Evolutionary conservation across 2,113 vertebrate species (phyloP).

Genomic region (Solenodon paradoxus): DNA sequence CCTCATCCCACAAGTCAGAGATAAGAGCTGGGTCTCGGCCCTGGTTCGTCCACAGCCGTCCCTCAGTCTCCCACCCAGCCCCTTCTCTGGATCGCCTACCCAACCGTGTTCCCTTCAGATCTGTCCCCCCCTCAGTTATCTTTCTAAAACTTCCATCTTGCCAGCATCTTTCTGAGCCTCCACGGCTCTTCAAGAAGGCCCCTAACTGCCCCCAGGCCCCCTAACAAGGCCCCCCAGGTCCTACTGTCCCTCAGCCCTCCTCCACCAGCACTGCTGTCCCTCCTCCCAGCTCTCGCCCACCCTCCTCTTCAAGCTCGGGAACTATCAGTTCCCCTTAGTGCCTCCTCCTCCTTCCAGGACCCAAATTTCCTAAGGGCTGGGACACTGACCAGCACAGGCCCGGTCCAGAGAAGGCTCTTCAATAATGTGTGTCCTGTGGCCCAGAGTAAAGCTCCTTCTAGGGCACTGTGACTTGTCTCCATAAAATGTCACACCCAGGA

Average conservation of each 20-base stretch:
- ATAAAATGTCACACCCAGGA: background rate
- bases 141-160: background rate
- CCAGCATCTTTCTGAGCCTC: background rate
- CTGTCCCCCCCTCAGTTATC: background rate
- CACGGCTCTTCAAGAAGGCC: background rate
- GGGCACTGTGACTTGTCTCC: background rate
- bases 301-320: background rate
- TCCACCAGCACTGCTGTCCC: background rate
- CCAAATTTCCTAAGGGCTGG: background rate
- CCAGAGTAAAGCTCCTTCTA: background rate
- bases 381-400: background rate
- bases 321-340: background rate
- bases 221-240: background rate
- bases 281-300: background rate
- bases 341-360: background rate
- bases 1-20: background rate
- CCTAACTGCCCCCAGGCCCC: rapidly evolving
- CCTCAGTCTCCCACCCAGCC: no score
- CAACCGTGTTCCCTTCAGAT: background rate
- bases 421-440: no score
- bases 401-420: background rate
- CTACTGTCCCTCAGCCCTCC: background rate
- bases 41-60: background rate
- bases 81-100: no score
- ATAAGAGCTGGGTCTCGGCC: background rate